These are phyloP conservation scores for Nesometra sesokonis DNA, from an alignment of 35 echinoderm and acorn worm genomes.

Conservation along the genomic window DNA sequence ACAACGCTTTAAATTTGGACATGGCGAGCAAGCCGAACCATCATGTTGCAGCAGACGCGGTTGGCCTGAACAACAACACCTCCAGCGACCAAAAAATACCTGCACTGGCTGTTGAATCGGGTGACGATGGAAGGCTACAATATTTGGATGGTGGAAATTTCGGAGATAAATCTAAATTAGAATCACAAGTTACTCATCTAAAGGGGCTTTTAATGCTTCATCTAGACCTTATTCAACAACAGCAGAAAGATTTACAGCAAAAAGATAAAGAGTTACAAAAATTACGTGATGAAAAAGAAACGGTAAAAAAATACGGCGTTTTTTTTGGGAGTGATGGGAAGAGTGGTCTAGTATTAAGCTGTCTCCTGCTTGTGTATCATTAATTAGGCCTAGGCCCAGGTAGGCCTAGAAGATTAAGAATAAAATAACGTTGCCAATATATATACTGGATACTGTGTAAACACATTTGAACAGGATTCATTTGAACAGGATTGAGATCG, in stretches of 20 bases:
- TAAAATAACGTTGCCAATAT: too few relatives aligned
- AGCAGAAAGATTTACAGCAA: neutral
- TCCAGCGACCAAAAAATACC: neutral
- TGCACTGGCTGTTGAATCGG: neutral
- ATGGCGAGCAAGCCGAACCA: neutral
- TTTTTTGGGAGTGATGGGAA: too few relatives aligned
- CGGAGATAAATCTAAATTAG: neutral
- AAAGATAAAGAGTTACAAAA: neutral
- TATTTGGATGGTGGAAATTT: neutral
- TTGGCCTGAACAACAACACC: neutral
- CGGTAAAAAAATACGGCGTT: neutral
- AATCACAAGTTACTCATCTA: neutral
- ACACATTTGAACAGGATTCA: too few relatives aligned
- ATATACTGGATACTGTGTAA: too few relatives aligned
- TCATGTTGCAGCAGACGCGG: neutral
- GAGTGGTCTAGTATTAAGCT: too few relatives aligned
- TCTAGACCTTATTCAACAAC: neutral
- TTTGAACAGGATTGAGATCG: too few relatives aligned
- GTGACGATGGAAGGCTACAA: neutral
- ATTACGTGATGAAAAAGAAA: neutral
- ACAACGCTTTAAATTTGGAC: neutral
- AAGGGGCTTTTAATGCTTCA: neutral
- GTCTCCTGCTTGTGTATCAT: too few relatives aligned
- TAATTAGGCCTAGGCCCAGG: too few relatives aligned
- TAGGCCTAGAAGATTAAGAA: too few relatives aligned